Evolutionary conservation across 2,797 vertebrate species (phyloP).

Genomic region (Mastacembelus armatus): DNA sequence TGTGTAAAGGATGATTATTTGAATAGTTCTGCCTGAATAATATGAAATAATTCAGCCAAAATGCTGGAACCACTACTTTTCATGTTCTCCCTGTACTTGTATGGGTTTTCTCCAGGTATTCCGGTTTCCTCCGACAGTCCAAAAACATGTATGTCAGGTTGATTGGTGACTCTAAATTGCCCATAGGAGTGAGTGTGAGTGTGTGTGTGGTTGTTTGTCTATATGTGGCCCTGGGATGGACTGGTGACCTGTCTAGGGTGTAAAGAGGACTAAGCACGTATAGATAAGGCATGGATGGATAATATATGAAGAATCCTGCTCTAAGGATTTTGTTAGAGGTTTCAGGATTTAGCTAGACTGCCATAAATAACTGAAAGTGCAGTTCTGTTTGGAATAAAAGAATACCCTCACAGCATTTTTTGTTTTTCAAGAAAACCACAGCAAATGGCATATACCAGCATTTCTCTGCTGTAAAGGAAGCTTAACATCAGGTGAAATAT

Average conservation of each 20-base stretch:
- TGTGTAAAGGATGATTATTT: background rate
- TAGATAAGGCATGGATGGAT: too few species aligned
- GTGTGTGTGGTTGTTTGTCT: too few species aligned
- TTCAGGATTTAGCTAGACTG: background rate
- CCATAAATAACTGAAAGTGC: conserved; percentile 37
- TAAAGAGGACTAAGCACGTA: too few species aligned
- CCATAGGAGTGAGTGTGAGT: too few species aligned
- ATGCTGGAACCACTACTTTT: conserved; percentile 23
- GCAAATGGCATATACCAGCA: background rate
- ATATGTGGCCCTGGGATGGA: too few species aligned
- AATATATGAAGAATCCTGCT: background rate
- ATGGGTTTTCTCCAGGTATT: too few species aligned
- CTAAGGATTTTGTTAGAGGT: conserved; percentile 4
- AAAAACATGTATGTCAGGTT: too few species aligned
- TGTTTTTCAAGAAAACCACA: background rate
- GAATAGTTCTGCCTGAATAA: background rate
- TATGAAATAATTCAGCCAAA: conserved; percentile 6
- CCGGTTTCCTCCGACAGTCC: too few species aligned
- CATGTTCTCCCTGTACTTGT: too few species aligned
- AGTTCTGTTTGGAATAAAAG: conserved; percentile 29
- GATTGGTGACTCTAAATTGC: too few species aligned
- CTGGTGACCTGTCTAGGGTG: too few species aligned
- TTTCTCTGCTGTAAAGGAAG: conserved; percentile 12
- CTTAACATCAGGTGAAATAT: background rate
- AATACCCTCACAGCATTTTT: conserved; percentile 13